These are phyloP conservation scores for Laupala kohalensis DNA, from an alignment of 1,140 invertebrate species.

Conservation along the genomic window DNA sequence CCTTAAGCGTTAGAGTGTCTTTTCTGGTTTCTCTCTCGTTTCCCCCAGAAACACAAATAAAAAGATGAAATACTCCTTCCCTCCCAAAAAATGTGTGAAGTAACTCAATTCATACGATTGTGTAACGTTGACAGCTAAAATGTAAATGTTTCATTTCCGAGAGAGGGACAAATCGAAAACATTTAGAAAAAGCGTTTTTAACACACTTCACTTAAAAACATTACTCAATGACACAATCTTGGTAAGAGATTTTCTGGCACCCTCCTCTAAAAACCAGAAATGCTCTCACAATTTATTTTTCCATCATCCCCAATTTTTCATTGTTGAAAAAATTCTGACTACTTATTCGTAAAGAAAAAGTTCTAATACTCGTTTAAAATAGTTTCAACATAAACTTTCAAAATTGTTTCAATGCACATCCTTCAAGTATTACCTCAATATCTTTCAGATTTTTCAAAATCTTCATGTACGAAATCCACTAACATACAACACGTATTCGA, in stretches of 20 bases:
- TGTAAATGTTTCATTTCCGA: no score
- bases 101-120: neutral
- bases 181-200: neutral
- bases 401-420: neutral
- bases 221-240: neutral
- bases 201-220: neutral
- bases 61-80: neutral
- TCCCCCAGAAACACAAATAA: no score
- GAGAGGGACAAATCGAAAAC: no score
- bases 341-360: neutral
- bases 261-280: neutral
- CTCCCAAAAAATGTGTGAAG: neutral
- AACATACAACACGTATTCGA: no score
- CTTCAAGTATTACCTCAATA: no score
- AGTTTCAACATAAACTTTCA: neutral
- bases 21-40: neutral
- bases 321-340: neutral
- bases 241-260: neutral
- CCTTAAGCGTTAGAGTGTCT: neutral
- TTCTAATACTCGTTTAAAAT: neutral
- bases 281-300: neutral
- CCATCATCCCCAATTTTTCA: neutral
- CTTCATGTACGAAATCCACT: no score
- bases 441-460: no score
- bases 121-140: neutral